Conservation (phyloP, 2,888 invertebrate species). For the Drosophila neotestacea region DNA sequence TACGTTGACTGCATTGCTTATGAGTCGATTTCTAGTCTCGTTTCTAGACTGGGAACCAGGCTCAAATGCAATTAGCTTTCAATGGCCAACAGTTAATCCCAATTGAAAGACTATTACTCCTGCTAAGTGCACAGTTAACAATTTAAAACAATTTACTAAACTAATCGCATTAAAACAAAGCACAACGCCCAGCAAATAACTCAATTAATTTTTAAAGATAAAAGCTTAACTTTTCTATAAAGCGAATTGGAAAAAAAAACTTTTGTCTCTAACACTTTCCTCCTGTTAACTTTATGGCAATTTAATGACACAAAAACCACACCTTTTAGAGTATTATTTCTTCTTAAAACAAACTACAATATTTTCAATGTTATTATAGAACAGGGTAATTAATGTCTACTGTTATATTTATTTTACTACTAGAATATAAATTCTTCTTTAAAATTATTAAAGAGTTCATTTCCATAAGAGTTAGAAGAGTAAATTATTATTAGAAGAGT, state of each 20-base stretch:
- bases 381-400: too few relatives aligned
- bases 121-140: slow-evolving; percentile 6
- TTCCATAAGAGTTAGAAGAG: neutral
- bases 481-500: neutral
- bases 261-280: too few relatives aligned
- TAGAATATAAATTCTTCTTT: too few relatives aligned
- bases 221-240: neutral
- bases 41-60: slow-evolving; percentile 46
- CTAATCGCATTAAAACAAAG: slow-evolving; percentile 5
- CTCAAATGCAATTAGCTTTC: slow-evolving; percentile 55
- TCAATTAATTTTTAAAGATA: neutral
- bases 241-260: too few relatives aligned
- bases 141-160: slow-evolving; percentile 5
- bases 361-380: too few relatives aligned
- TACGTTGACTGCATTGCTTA: slow-evolving; percentile 76
- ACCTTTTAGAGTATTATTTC: too few relatives aligned
- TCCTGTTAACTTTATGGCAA: too few relatives aligned
- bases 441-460: neutral
- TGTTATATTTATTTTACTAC: too few relatives aligned
- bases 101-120: slow-evolving; percentile 19
- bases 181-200: slow-evolving; percentile 1
- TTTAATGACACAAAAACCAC: too few relatives aligned
- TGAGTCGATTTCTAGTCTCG: slow-evolving; percentile 46
- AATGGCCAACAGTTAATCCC: slow-evolving; percentile 47
- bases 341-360: too few relatives aligned